Base-by-base conservation (phyloP, 1,140 invertebrate species). In the Bombus pyrosoma region DNA sequence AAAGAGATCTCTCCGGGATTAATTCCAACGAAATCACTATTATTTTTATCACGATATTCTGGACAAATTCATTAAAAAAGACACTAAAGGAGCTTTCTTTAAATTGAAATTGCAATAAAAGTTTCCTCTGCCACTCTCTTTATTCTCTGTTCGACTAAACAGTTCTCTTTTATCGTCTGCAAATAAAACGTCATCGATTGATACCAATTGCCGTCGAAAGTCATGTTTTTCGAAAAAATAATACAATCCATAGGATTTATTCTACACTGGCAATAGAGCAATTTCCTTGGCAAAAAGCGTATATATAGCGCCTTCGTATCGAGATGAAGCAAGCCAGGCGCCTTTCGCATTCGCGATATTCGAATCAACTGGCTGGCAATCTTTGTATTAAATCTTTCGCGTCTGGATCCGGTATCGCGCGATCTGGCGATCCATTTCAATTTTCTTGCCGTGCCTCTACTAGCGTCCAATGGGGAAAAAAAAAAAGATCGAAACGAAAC, bases 351-450 rank as follows among this genome's bases (percentile, higher is more conserved):
- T 72, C 81, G 62, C 81, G 57, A 47, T 68, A 39, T 64, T 83
- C 59, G 34, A 43, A 83, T 47, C 59, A 47, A 47, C n/a, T 10
- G 43, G 0, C 22, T 4, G 22, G 22, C 81, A 37, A 83, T 84
- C 74, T 78, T 71, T n/a, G 28, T 47, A 79, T 62, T 72, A 62
- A 84, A 79, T 79, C 47, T 69, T 47, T 25, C n/a, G 62, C 41
- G 39, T 32, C 10, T 32, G 57, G 1, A 57, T 64, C 59, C 41
- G 32, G 43, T 78, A 78, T 69, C 64, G 34, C 47, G 28, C 62
- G 28, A 83, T 78, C 74, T 43, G n/a, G 37, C n/a, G 47, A 53
- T 53, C 47, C 28, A 37, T 79, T 84, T 79, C 66, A 79, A 84
- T 84, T 84, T 84, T 80, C 83, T 84, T 84, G 47, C 73, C 73